phyloP scores from a whole-genome alignment of 2,113 vertebrate genomes.

The Salvelinus alpinus region DNA sequence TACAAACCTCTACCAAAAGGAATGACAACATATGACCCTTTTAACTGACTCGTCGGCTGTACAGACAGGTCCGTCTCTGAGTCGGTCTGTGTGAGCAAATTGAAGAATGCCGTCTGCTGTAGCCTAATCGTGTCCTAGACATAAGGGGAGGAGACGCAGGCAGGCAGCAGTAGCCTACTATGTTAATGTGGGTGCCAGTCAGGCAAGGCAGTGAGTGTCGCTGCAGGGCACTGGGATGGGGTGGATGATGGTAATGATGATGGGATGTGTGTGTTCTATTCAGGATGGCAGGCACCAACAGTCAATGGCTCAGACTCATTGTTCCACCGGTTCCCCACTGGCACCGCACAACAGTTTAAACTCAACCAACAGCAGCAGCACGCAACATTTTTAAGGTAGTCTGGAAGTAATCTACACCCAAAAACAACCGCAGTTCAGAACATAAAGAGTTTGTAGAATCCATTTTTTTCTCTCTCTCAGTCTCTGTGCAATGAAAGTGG shows the following conservation, averaged over 20 bases:
- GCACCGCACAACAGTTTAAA: conserved; percentile 66
- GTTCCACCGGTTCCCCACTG: conserved; percentile 70
- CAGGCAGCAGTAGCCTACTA: conserved; percentile 28
- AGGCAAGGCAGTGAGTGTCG: conserved; percentile 35
- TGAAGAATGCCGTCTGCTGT: conserved; percentile 37
- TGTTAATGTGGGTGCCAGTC: conserved; percentile 67
- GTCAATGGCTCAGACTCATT: conserved; percentile 67
- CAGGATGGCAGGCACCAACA: conserved; percentile 41
- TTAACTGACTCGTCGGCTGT: conserved; percentile 16
- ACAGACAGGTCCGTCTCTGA: conserved; percentile 8
- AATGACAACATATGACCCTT: conserved; percentile 38
- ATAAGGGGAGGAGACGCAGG: conserved; percentile 43
- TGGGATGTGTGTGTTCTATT: conserved; percentile 35
- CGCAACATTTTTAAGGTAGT: conserved; percentile 49
- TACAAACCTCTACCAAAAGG: conserved; percentile 4
- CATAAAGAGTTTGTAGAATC: not conserved
- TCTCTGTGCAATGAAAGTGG: not conserved
- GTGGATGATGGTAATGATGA: conserved; percentile 51
- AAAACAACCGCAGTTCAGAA: conserved; percentile 25
- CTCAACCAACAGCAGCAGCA: conserved; percentile 28
- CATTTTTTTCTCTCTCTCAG: too few relatives aligned
- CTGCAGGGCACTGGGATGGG: conserved; percentile 44
- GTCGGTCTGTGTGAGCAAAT: too few relatives aligned
- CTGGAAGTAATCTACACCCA: conserved; percentile 69
- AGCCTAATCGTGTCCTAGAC: conserved; percentile 48